Evolutionary conservation across 2,888 invertebrate species (phyloP).

Genomic region (Amphipoea lucens): DNA sequence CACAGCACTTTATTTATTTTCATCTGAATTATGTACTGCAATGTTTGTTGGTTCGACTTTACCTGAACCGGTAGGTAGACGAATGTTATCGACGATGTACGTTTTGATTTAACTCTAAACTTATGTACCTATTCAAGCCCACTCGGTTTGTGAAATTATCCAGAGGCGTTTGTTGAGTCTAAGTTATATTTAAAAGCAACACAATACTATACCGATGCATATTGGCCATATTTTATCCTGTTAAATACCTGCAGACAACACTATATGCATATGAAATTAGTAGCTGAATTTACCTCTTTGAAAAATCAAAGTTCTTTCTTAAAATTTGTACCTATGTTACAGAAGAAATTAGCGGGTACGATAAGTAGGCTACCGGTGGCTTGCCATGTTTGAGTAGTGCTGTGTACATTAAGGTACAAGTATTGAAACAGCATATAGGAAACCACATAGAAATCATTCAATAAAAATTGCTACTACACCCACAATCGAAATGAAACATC

Average conservation of each 20-base stretch:
- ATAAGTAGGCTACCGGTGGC: neutral
- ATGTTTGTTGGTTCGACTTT: constrained; percentile 72
- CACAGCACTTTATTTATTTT: constrained; percentile 78
- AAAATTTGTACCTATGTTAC: neutral
- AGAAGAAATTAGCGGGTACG: no score
- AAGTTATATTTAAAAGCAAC: constrained; percentile 61
- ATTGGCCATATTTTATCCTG: constrained; percentile 28
- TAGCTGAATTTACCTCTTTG: neutral
- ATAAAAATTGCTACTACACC: neutral
- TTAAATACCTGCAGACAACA: constrained; percentile 31
- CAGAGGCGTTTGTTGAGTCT: constrained; percentile 67
- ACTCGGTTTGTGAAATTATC: constrained; percentile 58
- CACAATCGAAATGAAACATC: neutral
- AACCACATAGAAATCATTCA: neutral
- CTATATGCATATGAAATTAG: constrained; percentile 20
- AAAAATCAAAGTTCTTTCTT: neutral
- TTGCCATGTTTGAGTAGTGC: neutral
- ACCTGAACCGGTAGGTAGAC: constrained; percentile 66
- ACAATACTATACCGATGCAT: constrained; percentile 47
- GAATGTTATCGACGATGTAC: constrained; percentile 71
- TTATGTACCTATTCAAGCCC: constrained; percentile 63
- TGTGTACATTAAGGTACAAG: neutral
- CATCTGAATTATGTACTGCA: constrained; percentile 79
- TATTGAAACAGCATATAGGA: neutral
- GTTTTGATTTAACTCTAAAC: constrained; percentile 71